phyloP scores from a whole-genome alignment of 2,888 invertebrate genomes.

The Rhamnusium bicolor region DNA sequence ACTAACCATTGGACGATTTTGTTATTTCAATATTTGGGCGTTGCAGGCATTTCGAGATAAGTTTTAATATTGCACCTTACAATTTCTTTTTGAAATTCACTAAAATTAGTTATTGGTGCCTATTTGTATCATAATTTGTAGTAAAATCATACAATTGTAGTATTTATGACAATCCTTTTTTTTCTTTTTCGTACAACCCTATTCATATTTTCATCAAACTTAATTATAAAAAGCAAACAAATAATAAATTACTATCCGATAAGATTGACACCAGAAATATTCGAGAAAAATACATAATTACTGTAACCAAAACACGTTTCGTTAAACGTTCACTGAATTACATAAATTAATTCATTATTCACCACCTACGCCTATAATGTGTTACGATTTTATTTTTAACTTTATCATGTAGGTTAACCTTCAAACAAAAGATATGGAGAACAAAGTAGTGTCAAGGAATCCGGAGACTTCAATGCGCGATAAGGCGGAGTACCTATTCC shows the following conservation, averaged over 20 bases:
- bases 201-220: no score
- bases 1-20: no score
- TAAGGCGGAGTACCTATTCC: conserved; percentile 16
- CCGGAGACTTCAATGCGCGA: conserved; percentile 44
- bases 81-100: no score
- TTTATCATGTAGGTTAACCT: conserved; percentile 41
- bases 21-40: no score
- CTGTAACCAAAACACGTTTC: conserved; percentile 18
- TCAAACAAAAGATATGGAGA: conserved; percentile 24
- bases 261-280: neutral
- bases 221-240: neutral
- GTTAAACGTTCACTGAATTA: conserved; percentile 16
- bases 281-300: neutral
- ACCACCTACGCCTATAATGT: conserved; percentile 36
- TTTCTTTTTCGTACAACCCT: neutral
- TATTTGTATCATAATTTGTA: no score
- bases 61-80: no score
- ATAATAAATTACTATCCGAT: neutral
- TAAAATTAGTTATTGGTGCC: no score
- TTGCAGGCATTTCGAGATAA: no score
- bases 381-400: conserved; percentile 37
- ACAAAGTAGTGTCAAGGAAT: conserved; percentile 35
- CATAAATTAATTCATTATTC: conserved; percentile 9
- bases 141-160: no score
- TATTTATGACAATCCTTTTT: no score